Evolutionary conservation across 1,140 invertebrate species (phyloP).

Genomic region (Drosophila quadrilineata): DNA sequence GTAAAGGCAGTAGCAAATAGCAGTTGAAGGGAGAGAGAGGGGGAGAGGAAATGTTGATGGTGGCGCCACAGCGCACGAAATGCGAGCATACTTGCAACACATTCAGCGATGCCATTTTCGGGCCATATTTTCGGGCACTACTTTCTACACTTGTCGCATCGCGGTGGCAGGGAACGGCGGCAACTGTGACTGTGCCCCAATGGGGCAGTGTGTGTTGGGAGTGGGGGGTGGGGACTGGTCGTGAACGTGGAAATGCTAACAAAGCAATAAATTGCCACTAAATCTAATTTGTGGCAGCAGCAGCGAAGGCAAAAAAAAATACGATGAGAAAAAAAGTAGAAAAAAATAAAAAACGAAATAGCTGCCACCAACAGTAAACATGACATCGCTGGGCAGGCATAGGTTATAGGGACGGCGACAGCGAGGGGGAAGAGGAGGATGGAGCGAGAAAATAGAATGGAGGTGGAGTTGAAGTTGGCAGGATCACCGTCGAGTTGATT

Average conservation of each 20-base stretch:
- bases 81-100: conserved; percentile 30
- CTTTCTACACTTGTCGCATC: neutral
- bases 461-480: neutral
- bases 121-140: conserved; percentile 41
- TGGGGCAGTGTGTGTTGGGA: neutral
- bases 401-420: neutral
- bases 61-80: conserved; percentile 26
- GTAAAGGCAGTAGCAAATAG: neutral
- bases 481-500: conserved; percentile 37
- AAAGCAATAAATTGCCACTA: conserved; percentile 63
- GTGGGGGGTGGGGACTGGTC: neutral
- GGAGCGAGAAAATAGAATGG: neutral
- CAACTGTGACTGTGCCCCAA: no score
- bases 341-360: neutral
- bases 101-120: conserved; percentile 28
- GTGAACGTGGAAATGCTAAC: conserved; percentile 53
- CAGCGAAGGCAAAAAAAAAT: conserved; percentile 12
- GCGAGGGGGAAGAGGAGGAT: neutral
- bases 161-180: neutral
- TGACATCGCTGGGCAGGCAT: conserved; percentile 6
- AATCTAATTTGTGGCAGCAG: conserved; percentile 56
- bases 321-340: neutral
- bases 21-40: neutral
- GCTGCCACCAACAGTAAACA: conserved; percentile 11
- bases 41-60: no score